phyloP scores from a whole-genome alignment of 2,113 vertebrate species.

The Scalopus aquaticus region DNA sequence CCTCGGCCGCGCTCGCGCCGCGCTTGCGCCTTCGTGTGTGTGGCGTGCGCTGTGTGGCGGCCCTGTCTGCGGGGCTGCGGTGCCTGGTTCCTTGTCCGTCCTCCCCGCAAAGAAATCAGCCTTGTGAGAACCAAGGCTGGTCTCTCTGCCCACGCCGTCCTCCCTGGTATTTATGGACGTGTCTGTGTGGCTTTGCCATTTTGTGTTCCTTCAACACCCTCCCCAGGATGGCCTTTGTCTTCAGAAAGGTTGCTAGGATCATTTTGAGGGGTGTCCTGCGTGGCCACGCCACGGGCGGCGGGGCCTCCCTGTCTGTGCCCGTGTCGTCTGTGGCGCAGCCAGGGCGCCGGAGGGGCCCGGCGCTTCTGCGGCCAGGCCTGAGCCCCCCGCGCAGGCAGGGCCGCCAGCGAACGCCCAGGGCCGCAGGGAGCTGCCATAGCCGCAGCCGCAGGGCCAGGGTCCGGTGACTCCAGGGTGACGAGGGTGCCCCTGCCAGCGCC shows the following conservation, averaged over 20 bases:
- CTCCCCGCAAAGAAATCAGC: slow-evolving; percentile 65
- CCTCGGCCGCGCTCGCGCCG: slow-evolving; percentile 15
- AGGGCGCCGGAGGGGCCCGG: no score
- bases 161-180: slow-evolving; percentile 29
- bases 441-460: no score
- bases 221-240: slow-evolving; percentile 51
- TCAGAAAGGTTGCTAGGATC: slow-evolving; percentile 9
- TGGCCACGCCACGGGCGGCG: not conserved
- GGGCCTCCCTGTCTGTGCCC: slow-evolving; percentile 49
- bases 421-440: no score
- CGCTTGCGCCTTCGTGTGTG: slow-evolving; percentile 71
- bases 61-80: not conserved
- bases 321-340: slow-evolving; percentile 32
- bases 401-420: no score
- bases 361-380: no score
- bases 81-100: not conserved
- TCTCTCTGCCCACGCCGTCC: slow-evolving; percentile 60
- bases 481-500: not conserved
- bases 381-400: no score
- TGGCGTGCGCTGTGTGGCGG: slow-evolving; percentile 46
- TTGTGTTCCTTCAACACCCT: slow-evolving; percentile 64
- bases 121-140: slow-evolving; percentile 65
- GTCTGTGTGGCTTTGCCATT: slow-evolving; percentile 73
- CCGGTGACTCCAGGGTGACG: no score
- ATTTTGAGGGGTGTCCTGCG: slow-evolving; percentile 25